Evolutionary conservation across 1,140 invertebrate species (phyloP).

Genomic region (Zaprionus africanus): DNA sequence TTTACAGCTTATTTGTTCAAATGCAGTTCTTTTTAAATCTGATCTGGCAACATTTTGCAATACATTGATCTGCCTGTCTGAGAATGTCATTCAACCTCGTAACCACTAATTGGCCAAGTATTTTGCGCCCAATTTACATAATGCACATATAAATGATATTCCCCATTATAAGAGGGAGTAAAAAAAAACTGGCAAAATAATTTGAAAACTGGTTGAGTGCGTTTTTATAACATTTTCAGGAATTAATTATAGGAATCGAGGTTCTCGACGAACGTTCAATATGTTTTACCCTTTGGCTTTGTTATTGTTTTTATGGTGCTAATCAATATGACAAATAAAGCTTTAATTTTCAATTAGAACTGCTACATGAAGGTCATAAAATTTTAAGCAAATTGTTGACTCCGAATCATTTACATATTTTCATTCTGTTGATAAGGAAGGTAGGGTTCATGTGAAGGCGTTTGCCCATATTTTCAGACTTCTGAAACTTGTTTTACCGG

Average conservation of each 20-base stretch:
- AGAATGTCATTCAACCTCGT: conserved; percentile 46
- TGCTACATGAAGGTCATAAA: background rate
- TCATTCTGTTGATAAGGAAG: too few relatives aligned
- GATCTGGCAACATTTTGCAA: too few relatives aligned
- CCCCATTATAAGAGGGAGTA: conserved; percentile 1
- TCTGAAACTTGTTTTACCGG: background rate
- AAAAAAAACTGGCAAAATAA: conserved; percentile 30
- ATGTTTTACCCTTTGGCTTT: conserved; percentile 5
- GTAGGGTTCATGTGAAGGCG: background rate
- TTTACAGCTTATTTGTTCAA: too few relatives aligned
- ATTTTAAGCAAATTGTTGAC: background rate
- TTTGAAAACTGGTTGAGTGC: conserved; percentile 34
- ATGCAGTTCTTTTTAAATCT: too few relatives aligned
- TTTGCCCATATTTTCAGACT: background rate
- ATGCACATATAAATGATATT: conserved; percentile 32
- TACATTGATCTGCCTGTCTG: background rate
- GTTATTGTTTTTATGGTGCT: conserved; percentile 2
- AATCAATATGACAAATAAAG: conserved; percentile 30
- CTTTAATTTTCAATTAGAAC: conserved; percentile 35
- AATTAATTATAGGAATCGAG: conserved; percentile 35
- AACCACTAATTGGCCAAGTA: background rate
- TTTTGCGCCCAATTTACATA: conserved; percentile 39
- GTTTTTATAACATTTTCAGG: conserved; percentile 21
- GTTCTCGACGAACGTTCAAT: conserved; percentile 5
- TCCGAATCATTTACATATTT: background rate